Percentiles rank a stretch among this genome's conserved stretches.
phyloP scores from a whole-genome alignment of 2,113 vertebrate genomes.

The Hiodon tergisus region DNA sequence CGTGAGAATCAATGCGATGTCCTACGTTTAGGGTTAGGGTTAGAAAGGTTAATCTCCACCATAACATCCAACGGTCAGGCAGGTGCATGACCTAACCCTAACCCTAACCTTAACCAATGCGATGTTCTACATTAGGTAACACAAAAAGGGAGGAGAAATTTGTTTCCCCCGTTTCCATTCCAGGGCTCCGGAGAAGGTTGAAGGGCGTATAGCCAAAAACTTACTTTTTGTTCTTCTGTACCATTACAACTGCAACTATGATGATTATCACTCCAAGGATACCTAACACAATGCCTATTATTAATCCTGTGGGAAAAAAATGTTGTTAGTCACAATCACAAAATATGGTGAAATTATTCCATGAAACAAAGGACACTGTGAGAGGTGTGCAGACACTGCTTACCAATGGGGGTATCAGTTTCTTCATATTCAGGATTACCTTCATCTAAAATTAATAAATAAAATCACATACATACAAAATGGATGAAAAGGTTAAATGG shows the following conservation, averaged over 20 bases:
- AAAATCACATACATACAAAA: not conserved
- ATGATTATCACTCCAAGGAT: constrained; percentile 17
- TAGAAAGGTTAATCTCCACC: no score
- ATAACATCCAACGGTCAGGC: no score
- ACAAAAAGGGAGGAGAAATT: no score
- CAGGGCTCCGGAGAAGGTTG: no score
- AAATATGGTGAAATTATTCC: not conserved
- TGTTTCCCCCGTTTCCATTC: no score
- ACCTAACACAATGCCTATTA: constrained; percentile 21
- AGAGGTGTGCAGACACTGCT: not conserved
- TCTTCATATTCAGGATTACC: not conserved
- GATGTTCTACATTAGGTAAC: no score
- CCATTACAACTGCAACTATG: not conserved
- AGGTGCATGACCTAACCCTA: no score
- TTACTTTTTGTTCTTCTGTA: constrained; percentile 20
- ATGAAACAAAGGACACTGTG: not conserved
- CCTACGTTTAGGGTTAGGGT: no score
- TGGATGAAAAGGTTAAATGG: not conserved
- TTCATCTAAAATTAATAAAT: not conserved
- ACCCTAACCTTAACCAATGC: no score
- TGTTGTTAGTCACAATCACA: not conserved
- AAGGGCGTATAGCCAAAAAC: not conserved
- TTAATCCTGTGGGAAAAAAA: not conserved
- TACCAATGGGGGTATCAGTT: constrained; percentile 16
- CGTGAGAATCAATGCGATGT: no score